Evolutionary conservation across 1,140 invertebrate species (phyloP), one percentile per base, ranked within the genome.

Genomic region (Elymnias hypermnestra): DNA sequence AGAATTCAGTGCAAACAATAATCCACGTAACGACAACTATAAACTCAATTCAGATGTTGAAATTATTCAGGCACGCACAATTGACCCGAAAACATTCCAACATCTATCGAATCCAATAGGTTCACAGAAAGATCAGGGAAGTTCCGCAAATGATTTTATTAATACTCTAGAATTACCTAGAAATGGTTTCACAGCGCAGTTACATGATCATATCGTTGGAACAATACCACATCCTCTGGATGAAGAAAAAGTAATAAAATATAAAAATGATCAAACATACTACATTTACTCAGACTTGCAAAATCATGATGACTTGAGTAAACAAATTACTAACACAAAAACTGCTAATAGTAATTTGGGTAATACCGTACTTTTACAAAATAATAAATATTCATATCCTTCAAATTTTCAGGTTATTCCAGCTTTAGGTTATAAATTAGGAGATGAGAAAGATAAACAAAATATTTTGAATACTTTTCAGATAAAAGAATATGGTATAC

Each of bases 211-310:
- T 56, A 83, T 81, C 25, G 44, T 69, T 15, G 76, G 81, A 9
- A 73, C 63, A 5, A 65, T 84, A 40, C 52, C 62, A n/a, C 74
- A 81, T 59, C 81, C 81, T n/a, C 47, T 53, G 28, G 62, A 83
- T 39, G 57, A 68, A 3, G 71, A 79, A 18, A 84, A 84, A 59
- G 9, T 73, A 10, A 60, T 84, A 8, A 72, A 73, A 12, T 84
- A 83, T 19, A 63, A 82, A 40, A 84, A 81, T 53, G 73, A 83
- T 26, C 68, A 81, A 53, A 73, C 78, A 1, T 84, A 83, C 44
- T 73, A 70, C 19, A 50, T 84, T 3, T 74, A 68, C 35, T 66
- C 76, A 14, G 69, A 79, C 36, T 42, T 77, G 22, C 63, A 51
- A 10, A 50, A 44, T 19, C 40, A 57, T 8, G 41, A 53, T 9